A percentile compares a stretch with the other conserved stretches of the same genome.
These are phyloP conservation scores for Asarcornis scutulata DNA, from an alignment of 2,113 vertebrate species.

Conservation along the genomic window DNA sequence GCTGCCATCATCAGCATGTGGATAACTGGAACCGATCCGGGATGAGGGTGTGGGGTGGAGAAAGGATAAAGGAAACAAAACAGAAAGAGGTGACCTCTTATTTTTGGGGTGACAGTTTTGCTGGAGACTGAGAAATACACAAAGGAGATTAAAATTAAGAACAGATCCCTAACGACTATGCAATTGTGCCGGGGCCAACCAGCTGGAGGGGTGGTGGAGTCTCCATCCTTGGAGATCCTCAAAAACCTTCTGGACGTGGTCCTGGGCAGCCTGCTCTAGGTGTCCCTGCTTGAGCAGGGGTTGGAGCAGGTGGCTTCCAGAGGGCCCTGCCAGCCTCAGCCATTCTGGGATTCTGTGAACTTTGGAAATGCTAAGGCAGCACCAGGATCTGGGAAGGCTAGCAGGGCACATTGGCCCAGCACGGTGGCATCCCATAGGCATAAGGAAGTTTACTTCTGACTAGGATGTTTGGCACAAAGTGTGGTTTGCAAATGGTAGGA, in stretches of 20 bases:
- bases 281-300: background rate
- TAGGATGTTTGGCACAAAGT: background rate
- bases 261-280: background rate
- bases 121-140: background rate
- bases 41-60: background rate
- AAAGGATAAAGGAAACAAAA: background rate
- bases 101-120: background rate
- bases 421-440: background rate
- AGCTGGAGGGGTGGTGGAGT: background rate
- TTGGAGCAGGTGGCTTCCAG: background rate
- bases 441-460: background rate
- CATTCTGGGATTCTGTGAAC: background rate
- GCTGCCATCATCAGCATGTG: background rate
- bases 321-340: background rate
- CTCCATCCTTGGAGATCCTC: background rate
- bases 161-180: background rate
- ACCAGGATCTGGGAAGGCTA: background rate
- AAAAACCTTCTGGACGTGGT: background rate
- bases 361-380: background rate
- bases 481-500: background rate
- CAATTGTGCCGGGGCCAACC: background rate
- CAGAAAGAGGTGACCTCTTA: background rate
- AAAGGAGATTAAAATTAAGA: background rate
- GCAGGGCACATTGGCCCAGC: background rate
- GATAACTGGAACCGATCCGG: background rate